Evolutionary conservation across 2,888 invertebrate genomes (phyloP).

Genomic region (Macrostomum cliftonense): DNA sequence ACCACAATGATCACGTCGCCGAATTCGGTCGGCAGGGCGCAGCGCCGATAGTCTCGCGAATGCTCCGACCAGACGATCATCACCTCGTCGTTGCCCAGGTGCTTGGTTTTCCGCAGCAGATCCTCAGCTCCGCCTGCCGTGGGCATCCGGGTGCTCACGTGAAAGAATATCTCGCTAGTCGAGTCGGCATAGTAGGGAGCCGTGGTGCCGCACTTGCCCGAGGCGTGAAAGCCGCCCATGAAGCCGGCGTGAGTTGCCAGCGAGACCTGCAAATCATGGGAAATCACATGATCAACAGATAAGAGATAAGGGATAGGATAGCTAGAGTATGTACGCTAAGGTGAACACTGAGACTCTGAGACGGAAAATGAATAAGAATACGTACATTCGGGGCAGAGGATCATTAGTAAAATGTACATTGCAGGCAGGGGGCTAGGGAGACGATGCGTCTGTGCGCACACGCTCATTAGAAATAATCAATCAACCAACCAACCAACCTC

Average conservation of each 20-base stretch:
- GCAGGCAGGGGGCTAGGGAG: too few species aligned
- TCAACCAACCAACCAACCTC: too few species aligned
- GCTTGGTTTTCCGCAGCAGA: constrained; percentile 45
- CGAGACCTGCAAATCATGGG: constrained; percentile 51
- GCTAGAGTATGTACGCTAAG: too few species aligned
- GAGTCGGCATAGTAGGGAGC: constrained; percentile 87
- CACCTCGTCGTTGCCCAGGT: constrained; percentile 90
- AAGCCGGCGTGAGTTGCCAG: constrained; percentile 84
- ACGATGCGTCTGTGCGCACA: too few species aligned
- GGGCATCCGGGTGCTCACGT: constrained; percentile 91
- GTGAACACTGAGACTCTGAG: too few species aligned
- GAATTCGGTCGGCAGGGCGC: constrained; percentile 94
- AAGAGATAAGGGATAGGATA: constrained; percentile 1
- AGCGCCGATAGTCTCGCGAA: constrained; percentile 74
- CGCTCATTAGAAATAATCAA: too few species aligned
- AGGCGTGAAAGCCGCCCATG: constrained; percentile 66
- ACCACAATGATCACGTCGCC: constrained; percentile 91
- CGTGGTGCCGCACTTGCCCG: constrained; percentile 55
- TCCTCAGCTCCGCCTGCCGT: constrained; percentile 46
- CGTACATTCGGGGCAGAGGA: too few species aligned
- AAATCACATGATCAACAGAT: too few species aligned
- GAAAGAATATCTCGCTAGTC: constrained; percentile 79
- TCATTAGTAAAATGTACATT: too few species aligned
- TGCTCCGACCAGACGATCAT: constrained; percentile 99
- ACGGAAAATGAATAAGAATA: too few species aligned